phyloP scores from a whole-genome alignment of 2,113 vertebrate species.

The Bostrychus sinensis region DNA sequence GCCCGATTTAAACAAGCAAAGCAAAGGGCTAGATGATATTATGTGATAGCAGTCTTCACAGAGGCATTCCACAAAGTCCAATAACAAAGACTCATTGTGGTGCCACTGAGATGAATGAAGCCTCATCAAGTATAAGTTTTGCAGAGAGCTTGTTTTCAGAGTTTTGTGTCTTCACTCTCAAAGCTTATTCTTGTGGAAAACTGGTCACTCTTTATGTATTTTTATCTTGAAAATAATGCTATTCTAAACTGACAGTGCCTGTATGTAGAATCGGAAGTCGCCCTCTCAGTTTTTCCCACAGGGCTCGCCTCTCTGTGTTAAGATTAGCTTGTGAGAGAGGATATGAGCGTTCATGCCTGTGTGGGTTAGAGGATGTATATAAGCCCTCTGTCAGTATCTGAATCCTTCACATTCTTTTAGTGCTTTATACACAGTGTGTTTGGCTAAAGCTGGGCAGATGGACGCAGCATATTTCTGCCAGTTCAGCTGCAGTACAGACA shows the following conservation, averaged over 20 bases:
- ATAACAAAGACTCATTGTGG: constrained; percentile 37
- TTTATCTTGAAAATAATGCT: neutral
- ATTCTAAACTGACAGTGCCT: neutral
- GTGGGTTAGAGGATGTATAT: constrained; percentile 1
- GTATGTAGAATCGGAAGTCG: constrained; percentile 2
- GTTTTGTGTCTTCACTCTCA: neutral
- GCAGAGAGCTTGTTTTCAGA: neutral
- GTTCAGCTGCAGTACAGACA: constrained; percentile 45
- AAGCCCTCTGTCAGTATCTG: constrained; percentile 30
- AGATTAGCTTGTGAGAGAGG: constrained; percentile 18
- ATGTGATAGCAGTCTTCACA: constrained; percentile 6
- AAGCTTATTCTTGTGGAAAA: too few relatives aligned
- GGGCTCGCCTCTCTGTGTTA: constrained; percentile 15
- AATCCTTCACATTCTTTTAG: constrained; percentile 53
- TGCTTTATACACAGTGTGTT: constrained; percentile 3
- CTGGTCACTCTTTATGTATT: too few relatives aligned
- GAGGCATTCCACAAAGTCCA: constrained; percentile 9
- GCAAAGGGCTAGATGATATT: neutral
- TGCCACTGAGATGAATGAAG: neutral
- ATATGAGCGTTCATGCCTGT: constrained; percentile 12
- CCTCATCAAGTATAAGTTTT: neutral
- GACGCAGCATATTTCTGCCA: neutral
- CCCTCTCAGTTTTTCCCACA: constrained; percentile 1
- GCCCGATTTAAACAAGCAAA: constrained; percentile 11
- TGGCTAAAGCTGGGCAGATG: constrained; percentile 31